Conservation (phyloP, 2,888 invertebrate genomes). For the Mythimna albipuncta region DNA sequence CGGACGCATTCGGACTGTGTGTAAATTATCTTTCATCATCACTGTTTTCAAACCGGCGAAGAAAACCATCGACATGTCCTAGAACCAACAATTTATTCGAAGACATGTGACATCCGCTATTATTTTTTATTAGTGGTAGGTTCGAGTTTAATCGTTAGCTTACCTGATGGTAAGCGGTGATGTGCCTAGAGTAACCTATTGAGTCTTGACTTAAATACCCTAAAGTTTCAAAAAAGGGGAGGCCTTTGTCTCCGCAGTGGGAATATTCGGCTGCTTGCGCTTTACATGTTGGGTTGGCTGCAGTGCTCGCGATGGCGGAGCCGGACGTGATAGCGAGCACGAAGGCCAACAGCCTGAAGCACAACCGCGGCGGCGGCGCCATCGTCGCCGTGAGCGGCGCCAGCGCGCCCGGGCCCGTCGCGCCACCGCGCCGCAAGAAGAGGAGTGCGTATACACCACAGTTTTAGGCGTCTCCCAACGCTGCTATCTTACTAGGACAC, state of each 20-base stretch:
- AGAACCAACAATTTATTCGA: not conserved
- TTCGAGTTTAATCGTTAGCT: not conserved
- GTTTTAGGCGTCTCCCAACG: too few species aligned
- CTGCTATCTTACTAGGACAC: not conserved
- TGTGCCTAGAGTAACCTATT: not conserved
- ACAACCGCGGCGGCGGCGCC: slow-evolving; percentile 84
- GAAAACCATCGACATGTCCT: not conserved
- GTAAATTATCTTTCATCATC: not conserved
- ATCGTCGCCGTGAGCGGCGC: slow-evolving; percentile 72
- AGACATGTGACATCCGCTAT: not conserved
- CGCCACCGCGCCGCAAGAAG: slow-evolving; percentile 96
- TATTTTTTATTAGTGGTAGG: not conserved
- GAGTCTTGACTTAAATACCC: not conserved
- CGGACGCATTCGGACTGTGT: not conserved
- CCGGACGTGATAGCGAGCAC: slow-evolving; percentile 98
- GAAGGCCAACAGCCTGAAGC: slow-evolving; percentile 91
- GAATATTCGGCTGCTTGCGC: not conserved
- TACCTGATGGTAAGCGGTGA: not conserved
- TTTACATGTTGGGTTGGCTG: slow-evolving; percentile 14
- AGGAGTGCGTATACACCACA: slow-evolving; percentile 82
- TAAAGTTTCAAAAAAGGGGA: not conserved
- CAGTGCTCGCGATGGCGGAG: slow-evolving; percentile 92
- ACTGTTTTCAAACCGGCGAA: not conserved
- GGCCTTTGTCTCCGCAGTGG: not conserved
- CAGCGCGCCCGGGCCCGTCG: slow-evolving; percentile 80